Conservation (phyloP, 2,797 vertebrate species). For the Malurus splendens region DNA sequence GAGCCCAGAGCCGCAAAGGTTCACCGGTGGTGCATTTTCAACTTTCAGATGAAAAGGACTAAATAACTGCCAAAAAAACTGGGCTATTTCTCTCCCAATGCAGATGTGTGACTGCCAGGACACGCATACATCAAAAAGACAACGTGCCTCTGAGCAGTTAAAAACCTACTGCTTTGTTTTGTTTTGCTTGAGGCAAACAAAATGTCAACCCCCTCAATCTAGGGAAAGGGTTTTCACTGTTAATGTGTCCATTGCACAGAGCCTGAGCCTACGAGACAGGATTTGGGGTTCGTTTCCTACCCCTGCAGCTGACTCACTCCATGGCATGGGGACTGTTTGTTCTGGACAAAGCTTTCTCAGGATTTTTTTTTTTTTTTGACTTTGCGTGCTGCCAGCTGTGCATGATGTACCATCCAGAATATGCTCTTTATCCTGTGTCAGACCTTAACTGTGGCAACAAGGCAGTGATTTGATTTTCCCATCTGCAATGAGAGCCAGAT, state of each 20-base stretch:
- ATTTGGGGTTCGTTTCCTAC: neutral
- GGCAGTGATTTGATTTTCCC: neutral
- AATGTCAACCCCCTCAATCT: neutral
- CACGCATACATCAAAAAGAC: slow-evolving; percentile 37
- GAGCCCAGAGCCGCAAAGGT: slow-evolving; percentile 2
- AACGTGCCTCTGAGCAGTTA: neutral
- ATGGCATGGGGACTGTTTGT: neutral
- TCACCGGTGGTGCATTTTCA: slow-evolving; percentile 5
- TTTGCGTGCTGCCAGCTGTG: neutral
- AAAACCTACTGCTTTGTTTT: slow-evolving; percentile 45
- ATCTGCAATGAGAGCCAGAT: neutral
- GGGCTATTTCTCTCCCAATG: slow-evolving; percentile 18
- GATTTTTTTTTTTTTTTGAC: neutral
- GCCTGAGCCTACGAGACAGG: neutral
- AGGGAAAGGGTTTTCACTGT: neutral
- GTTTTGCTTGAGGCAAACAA: slow-evolving; percentile 22
- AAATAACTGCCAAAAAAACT: slow-evolving; percentile 15
- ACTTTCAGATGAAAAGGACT: slow-evolving; percentile 40
- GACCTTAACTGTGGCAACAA: neutral
- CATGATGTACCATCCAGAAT: neutral
- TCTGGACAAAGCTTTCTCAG: slow-evolving; percentile 21
- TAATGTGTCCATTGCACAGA: neutral
- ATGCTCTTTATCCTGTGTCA: neutral
- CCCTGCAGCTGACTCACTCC: neutral
- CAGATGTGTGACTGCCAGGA: slow-evolving; percentile 47